Percentiles rank a stretch among this genome's conserved stretches.
Evolutionary conservation across 2,113 vertebrate genomes (phyloP).

Genomic region (Mustela nigripes): DNA sequence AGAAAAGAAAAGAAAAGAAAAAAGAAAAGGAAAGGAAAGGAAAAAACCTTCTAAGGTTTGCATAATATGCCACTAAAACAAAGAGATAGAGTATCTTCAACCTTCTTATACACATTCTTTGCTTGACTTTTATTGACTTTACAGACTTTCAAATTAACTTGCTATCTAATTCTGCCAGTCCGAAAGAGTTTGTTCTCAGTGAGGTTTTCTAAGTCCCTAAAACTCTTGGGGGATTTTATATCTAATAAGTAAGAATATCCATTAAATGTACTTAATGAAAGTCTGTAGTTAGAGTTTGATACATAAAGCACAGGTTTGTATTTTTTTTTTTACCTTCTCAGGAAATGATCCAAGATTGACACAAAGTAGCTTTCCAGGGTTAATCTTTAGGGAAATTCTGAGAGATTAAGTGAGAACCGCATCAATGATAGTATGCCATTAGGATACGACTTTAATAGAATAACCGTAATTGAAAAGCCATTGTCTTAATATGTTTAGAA

Average conservation of each 20-base stretch:
- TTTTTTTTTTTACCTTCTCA: background rate
- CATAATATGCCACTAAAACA: background rate
- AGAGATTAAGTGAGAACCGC: background rate
- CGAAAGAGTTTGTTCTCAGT: constrained; percentile 3
- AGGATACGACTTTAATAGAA: constrained; percentile 19
- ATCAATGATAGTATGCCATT: background rate
- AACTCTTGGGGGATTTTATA: background rate
- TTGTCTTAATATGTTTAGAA: constrained; percentile 24
- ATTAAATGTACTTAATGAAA: constrained; percentile 24
- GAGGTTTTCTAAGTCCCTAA: background rate
- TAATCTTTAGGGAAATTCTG: constrained; percentile 43
- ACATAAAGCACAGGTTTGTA: background rate
- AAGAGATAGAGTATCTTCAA: background rate
- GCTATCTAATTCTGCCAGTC: background rate
- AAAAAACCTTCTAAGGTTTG: background rate
- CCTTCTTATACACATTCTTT: background rate
- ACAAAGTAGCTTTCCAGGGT: background rate
- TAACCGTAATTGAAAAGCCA: constrained; percentile 17
- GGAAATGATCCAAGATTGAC: background rate
- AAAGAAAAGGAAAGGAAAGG: background rate
- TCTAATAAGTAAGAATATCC: background rate
- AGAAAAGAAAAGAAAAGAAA: background rate
- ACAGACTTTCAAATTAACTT: background rate
- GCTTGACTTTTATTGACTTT: constrained; percentile 14
- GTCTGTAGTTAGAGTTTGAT: background rate